Evolutionary conservation across 2,797 vertebrate species (phyloP).

Genomic region (Lepus oiostolus): DNA sequence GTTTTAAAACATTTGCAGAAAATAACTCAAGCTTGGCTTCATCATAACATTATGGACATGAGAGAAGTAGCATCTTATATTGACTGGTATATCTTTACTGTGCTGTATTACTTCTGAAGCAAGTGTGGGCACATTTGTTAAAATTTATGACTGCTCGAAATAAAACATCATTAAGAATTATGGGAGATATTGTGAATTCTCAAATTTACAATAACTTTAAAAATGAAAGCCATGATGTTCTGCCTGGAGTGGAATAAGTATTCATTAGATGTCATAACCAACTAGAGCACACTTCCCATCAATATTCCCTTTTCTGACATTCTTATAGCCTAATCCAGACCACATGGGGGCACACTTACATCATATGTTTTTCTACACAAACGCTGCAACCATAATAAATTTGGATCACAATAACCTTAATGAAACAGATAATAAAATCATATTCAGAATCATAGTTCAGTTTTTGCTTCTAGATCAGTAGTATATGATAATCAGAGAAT

Average conservation of each 20-base stretch:
- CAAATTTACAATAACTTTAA: background rate
- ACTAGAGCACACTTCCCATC: background rate
- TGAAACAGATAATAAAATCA: background rate
- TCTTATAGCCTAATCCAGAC: background rate
- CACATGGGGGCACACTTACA: conserved; percentile 83
- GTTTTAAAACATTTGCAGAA: background rate
- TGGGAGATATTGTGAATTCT: background rate
- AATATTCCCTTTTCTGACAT: background rate
- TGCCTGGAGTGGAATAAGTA: background rate
- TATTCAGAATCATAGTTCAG: conserved; percentile 2
- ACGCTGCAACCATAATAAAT: background rate
- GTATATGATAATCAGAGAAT: background rate
- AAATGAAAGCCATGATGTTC: background rate
- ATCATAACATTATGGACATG: background rate
- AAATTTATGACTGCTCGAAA: background rate
- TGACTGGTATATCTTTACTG: background rate
- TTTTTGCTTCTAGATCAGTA: background rate
- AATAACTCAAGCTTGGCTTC: background rate
- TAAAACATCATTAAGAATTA: background rate
- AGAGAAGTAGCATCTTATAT: background rate
- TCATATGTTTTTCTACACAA: conserved; percentile 37
- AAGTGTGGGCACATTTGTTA: background rate
- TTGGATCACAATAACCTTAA: background rate
- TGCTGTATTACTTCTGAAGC: background rate
- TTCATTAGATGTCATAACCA: background rate